Base-by-base conservation (phyloP, 2,888 invertebrate species). In the Scaeva pyrastri region DNA sequence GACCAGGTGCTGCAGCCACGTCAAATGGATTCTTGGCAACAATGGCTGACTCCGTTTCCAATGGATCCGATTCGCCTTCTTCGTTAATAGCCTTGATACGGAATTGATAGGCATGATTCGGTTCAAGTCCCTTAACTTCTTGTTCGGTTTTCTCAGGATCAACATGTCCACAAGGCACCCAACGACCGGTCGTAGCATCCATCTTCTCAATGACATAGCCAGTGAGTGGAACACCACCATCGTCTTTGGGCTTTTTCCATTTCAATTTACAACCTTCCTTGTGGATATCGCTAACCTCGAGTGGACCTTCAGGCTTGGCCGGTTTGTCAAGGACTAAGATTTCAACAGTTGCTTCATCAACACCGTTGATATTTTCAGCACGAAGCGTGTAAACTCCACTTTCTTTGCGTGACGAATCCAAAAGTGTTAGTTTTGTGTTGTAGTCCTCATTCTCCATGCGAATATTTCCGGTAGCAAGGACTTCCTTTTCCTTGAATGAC, bases 11-110 rank as follows among this genome's bases (percentile, higher is more conserved):
- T 0, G 96, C 95, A 10, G 98, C 96, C 68, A 96, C 94, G 92
- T 98, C 99, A 93, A 95, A 99, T 21, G 99, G 99, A 95, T 99
- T 99, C 94, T 99, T 99, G 72, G 99, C 99, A 12, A 98, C 92
- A 79, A 97, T 97, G 0, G 97, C 95, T 43, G 95, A 95, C 89
- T 98, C 98, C 0, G 98, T 97, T 88, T 97, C 97, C 58, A 99
- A 93, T 7, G 99, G 98, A 90, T 99, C 99, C 0, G 98, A 98
- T 92, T 98, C 98, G 5, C 99, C 99, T 92, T 99, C 98, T 90
- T 98, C 98, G 92, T 99, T 99, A 11, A 98, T 95, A 8, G 99
- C 99, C 90, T 97, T 97, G 0, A 99, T 98, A 80, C 99, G 95
- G 95, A 99, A 99, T 91, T 98, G 97, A 93, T 99, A 99, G 83